Base-by-base conservation (phyloP, 64 coral and sea anemone species). In the Trachythela sp. region DNA sequence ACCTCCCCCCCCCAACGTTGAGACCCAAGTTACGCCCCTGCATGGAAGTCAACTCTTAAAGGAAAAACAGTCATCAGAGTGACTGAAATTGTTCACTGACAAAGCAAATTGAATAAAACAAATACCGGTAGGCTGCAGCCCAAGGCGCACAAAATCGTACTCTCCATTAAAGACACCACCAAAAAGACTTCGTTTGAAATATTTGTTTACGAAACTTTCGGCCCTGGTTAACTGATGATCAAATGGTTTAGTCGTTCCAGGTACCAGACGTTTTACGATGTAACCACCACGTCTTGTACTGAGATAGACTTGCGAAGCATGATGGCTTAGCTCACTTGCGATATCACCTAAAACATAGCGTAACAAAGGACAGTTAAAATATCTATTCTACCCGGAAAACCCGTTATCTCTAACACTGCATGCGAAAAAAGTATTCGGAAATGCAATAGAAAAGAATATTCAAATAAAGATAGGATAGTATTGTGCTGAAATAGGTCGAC, bases 261-360 rank as follows among this genome's bases (percentile, higher is more conserved):
- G 45, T 6, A 30, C 27, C 27, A 92, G 60, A 3, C 94, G 91
- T 48, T 87, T 40, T 30, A 88, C 0, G 2, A 92, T 77, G 50
- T 77, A 95, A 14, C 70, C 2, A 39, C 94, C 94, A 75, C 85
- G 48, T 4, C 88, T 58, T 20, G 85, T 87, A 64, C 88, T 93
- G 37, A 95, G 27, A 50, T 95, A 95, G 0, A 95, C 94, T 75
- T 95, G 94, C 10, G 71, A 14, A 24, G 94, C 75, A 49, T 95
- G 91, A 17, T 49, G 88, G 87, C 94, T 95, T 18, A 95, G 80
- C 48, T 95, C 94, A 91, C 88, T 90, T 10, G 88, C 88, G 36
- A 95, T 88, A 40, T 95, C 94, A 17, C 88, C 94, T 95, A 39
- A 87, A 90, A 48, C 2, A n/a, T 20, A 67, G 35, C 35, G 84